These are phyloP conservation scores for Sternotherus odoratus DNA, from an alignment of 2,797 vertebrate species.

Conservation along the genomic window DNA sequence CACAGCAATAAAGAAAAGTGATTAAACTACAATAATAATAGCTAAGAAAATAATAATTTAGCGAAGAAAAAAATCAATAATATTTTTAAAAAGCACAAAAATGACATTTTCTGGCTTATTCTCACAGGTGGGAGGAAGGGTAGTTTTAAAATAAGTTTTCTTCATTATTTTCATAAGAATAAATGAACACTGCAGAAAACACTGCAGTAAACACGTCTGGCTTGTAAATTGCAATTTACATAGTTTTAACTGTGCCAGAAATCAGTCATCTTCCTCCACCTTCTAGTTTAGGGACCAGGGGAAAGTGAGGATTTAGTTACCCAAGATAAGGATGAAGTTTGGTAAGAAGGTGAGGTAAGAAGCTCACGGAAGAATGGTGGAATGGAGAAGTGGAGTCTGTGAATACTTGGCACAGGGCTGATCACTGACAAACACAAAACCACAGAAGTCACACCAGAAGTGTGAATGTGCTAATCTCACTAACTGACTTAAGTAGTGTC, in stretches of 20 bases:
- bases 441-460: not conserved
- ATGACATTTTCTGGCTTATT: not conserved
- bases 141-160: no score
- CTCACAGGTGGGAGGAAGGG: not conserved
- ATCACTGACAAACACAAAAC: not conserved
- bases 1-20: accelerated
- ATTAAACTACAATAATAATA: accelerated
- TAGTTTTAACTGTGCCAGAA: not conserved
- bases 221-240: no score
- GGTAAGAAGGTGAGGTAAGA: no score
- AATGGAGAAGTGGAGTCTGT: not conserved
- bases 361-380: not conserved
- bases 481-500: not conserved
- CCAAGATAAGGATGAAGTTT: no score
- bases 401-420: not conserved
- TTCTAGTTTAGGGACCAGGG: not conserved
- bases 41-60: not conserved
- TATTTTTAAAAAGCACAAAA: not conserved
- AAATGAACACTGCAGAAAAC: no score
- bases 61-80: not conserved
- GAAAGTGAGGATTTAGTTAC: not conserved
- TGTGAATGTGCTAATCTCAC: not conserved
- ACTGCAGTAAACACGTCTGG: no score
- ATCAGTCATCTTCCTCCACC: not conserved
- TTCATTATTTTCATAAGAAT: no score